These are phyloP conservation scores for Xestobium rufovillosum DNA, from an alignment of 2,888 invertebrate genomes.

Conservation along the genomic window DNA sequence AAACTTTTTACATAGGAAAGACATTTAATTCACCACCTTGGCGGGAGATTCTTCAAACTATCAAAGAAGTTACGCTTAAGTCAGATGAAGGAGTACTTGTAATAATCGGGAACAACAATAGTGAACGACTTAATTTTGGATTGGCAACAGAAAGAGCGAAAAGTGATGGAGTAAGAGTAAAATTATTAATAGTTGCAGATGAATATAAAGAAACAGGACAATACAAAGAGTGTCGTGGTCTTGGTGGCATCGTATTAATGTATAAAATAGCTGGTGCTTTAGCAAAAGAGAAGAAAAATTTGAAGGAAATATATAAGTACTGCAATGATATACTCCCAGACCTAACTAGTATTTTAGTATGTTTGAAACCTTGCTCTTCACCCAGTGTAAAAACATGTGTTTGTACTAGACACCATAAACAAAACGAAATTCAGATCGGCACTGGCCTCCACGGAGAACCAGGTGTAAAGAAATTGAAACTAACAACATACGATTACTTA, in stretches of 20 bases:
- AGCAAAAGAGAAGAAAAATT: constrained; percentile 52
- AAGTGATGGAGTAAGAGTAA: constrained; percentile 48
- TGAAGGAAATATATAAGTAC: constrained; percentile 50
- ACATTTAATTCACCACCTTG: constrained; percentile 35
- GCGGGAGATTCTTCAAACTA: constrained; percentile 32
- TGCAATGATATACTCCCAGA: constrained; percentile 46
- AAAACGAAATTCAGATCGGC: constrained; percentile 55
- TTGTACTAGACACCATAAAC: constrained; percentile 19
- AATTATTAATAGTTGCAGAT: constrained; percentile 59
- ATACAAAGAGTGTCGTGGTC: constrained; percentile 36
- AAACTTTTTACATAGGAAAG: too few relatives aligned
- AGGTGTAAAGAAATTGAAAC: constrained; percentile 44
- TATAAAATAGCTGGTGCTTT: constrained; percentile 68
- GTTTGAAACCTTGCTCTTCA: constrained; percentile 58
- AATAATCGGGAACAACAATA: constrained; percentile 69
- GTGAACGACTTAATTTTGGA: constrained; percentile 74
- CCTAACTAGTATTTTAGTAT: constrained; percentile 64
- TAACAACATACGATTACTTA: constrained; percentile 44
- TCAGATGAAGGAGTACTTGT: constrained; percentile 58
- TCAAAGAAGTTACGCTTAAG: constrained; percentile 35
- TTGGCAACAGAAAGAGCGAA: constrained; percentile 69
- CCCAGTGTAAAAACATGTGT: constrained; percentile 45
- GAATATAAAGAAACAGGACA: constrained; percentile 50
- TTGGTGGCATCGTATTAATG: constrained; percentile 50
- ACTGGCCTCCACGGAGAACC: constrained; percentile 52